phyloP scores from a whole-genome alignment of 2,888 invertebrate genomes.

The Griposia aprilina region DNA sequence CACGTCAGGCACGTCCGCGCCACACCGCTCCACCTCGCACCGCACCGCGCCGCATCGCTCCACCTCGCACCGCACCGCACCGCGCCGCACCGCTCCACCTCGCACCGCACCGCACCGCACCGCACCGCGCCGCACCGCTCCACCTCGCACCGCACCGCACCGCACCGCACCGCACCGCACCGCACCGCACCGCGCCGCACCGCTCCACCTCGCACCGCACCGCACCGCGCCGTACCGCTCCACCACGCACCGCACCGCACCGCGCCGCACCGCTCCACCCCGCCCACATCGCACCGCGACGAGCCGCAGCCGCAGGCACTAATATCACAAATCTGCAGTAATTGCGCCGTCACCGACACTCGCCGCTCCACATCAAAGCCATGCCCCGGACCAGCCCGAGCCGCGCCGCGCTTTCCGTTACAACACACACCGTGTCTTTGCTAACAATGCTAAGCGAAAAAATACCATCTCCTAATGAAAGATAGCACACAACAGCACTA shows the following conservation, averaged over 20 bases:
- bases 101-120: not conserved
- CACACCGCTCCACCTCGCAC: not conserved
- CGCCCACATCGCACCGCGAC: not conserved
- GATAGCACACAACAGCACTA: conserved; percentile 12
- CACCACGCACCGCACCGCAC: not conserved
- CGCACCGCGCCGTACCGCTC: not conserved
- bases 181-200: not conserved
- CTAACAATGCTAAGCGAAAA: conserved; percentile 17
- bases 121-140: not conserved
- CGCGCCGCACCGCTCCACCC: not conserved
- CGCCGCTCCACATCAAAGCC: conserved; percentile 54
- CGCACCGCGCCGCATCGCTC: not conserved
- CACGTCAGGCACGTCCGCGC: conserved; percentile 2
- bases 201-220: not conserved
- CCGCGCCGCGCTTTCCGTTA: conserved; percentile 33
- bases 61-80: not conserved
- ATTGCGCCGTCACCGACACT: conserved; percentile 58
- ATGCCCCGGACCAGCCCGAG: conserved; percentile 23
- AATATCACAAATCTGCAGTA: conserved; percentile 65
- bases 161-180: not conserved
- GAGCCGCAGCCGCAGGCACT: conserved; percentile 50
- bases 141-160: not conserved
- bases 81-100: conserved; percentile 5
- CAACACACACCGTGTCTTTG: conserved; percentile 22
- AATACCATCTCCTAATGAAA: conserved; percentile 6